Evolutionary conservation across 2,797 vertebrate genomes (phyloP).

Genomic region (Huso huso): DNA sequence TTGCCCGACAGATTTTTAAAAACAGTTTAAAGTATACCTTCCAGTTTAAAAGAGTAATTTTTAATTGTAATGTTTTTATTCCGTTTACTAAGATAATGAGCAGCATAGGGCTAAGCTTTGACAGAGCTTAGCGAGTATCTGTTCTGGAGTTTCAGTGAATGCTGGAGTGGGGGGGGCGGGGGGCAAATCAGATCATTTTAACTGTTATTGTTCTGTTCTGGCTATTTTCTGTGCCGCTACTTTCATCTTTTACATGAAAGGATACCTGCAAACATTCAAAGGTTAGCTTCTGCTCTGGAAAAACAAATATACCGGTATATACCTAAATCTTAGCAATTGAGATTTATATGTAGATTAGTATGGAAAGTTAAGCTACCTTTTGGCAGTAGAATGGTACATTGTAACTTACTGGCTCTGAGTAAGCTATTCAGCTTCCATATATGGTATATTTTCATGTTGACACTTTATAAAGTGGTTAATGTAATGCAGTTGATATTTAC

Average conservation of each 20-base stretch:
- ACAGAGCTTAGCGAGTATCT: neutral
- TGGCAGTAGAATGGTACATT: no score
- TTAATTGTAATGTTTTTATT: neutral
- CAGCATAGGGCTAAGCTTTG: neutral
- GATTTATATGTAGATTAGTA: neutral
- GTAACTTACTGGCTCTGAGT: no score
- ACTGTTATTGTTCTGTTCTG: conserved; percentile 3
- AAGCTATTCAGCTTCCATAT: no score
- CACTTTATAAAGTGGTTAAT: no score
- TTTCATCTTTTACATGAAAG: neutral
- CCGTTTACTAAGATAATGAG: no score
- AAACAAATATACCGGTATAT: neutral
- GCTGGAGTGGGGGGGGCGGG: no score
- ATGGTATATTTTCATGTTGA: no score
- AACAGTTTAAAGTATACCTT: no score
- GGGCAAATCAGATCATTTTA: neutral
- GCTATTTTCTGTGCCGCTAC: neutral
- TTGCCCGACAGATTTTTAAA: no score
- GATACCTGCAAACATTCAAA: neutral
- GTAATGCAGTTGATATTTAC: no score
- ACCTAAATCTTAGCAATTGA: neutral
- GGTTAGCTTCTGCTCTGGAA: neutral
- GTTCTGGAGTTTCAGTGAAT: neutral
- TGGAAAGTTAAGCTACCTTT: neutral
- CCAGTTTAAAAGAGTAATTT: neutral